A percentile compares a stretch with the other conserved stretches of the same genome.
These are phyloP conservation scores for Lasioglossum lativentre DNA, from an alignment of 2,888 invertebrate species.

Conservation along the genomic window DNA sequence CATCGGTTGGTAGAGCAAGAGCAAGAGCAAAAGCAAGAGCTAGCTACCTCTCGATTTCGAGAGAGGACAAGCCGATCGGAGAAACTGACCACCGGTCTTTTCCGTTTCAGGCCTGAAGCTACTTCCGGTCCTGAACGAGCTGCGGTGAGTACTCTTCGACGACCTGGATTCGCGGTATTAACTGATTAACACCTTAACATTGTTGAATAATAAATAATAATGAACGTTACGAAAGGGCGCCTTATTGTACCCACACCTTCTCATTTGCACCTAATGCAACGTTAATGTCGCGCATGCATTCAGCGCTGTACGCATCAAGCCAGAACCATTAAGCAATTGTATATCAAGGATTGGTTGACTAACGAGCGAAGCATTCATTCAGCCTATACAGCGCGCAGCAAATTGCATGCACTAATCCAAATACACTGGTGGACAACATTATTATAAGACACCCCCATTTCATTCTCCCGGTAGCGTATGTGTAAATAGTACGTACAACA, in stretches of 20 bases:
- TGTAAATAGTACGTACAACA: too few relatives aligned
- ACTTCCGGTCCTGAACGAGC: constrained; percentile 93
- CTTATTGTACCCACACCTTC: constrained; percentile 72
- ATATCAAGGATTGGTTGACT: constrained; percentile 54
- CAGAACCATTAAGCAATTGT: constrained; percentile 40
- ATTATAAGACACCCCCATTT: neutral
- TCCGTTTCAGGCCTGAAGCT: constrained; percentile 93
- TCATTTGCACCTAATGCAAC: constrained; percentile 61
- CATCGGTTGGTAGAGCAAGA: constrained; percentile 88
- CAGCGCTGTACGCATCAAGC: constrained; percentile 18
- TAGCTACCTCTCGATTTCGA: neutral
- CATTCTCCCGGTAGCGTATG: neutral
- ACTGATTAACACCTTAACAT: constrained; percentile 82
- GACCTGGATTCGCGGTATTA: constrained; percentile 68
- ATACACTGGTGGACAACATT: constrained; percentile 43
- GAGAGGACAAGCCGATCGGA: neutral
- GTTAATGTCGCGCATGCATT: constrained; percentile 40
- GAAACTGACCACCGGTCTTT: constrained; percentile 28
- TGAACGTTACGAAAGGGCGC: constrained; percentile 85
- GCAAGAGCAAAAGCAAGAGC: neutral
- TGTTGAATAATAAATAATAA: constrained; percentile 76
- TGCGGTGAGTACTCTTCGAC: constrained; percentile 88
- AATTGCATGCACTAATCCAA: constrained; percentile 67
- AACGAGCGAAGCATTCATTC: constrained; percentile 40
- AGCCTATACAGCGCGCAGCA: constrained; percentile 2